Percentiles rank a stretch among this genome's conserved stretches.
Conservation (phyloP, 2,797 vertebrate genomes). For the Pseudochirops cupreus region DNA sequence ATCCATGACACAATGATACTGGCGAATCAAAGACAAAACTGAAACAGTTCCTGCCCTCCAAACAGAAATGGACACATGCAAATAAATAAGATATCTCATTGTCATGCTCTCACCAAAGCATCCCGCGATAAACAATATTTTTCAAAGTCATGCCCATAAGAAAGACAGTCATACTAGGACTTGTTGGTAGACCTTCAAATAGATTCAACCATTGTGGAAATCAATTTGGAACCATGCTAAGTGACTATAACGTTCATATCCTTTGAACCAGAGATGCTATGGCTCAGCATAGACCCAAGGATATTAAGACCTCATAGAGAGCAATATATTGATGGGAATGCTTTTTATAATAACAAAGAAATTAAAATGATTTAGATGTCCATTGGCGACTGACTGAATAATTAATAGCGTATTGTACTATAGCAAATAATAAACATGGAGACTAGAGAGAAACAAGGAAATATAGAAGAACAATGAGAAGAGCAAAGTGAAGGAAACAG, state of each 20-base stretch:
- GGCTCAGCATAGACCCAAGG: background rate
- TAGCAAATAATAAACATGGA: background rate
- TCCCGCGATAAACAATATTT: no score
- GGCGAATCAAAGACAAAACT: background rate
- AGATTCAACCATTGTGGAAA: background rate
- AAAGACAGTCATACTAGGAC: background rate
- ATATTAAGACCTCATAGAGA: background rate
- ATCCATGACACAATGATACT: background rate
- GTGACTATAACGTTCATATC: background rate
- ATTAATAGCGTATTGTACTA: background rate
- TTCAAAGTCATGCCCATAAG: background rate
- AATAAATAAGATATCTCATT: background rate
- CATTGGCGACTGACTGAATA: background rate
- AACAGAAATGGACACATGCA: background rate
- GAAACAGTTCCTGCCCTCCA: background rate
- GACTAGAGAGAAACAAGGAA: background rate
- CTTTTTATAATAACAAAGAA: background rate
- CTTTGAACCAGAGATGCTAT: background rate
- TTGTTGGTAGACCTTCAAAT: background rate
- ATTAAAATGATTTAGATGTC: background rate
- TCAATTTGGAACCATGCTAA: background rate
- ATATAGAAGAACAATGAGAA: background rate
- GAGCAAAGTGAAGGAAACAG: background rate
- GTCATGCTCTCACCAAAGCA: background rate
- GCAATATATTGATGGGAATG: background rate